Evolutionary conservation across 2,888 invertebrate species (phyloP).

Genomic region (Eupeodes luniger): DNA sequence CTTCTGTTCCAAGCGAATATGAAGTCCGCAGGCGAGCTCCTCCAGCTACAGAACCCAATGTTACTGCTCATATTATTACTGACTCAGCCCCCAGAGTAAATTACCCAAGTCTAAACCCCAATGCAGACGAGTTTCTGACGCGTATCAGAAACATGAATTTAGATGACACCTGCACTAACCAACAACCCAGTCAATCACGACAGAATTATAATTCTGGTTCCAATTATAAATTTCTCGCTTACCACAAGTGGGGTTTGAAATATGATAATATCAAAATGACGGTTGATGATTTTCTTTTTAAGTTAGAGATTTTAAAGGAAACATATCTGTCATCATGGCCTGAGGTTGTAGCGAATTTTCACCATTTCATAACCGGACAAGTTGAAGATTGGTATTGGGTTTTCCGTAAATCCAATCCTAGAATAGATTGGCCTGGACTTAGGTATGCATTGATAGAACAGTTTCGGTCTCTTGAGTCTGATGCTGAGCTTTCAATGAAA

Average conservation of each 20-base stretch:
- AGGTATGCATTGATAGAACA: not conserved
- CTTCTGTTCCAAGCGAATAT: no score
- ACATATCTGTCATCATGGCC: not conserved
- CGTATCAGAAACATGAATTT: no score
- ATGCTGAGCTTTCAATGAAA: not conserved
- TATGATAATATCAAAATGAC: conserved; percentile 13
- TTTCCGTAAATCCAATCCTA: not conserved
- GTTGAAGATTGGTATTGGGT: conserved; percentile 1
- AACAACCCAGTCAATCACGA: no score
- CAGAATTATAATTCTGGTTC: no score
- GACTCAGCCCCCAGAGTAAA: no score
- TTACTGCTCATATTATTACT: no score
- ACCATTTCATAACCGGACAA: not conserved
- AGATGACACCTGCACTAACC: no score
- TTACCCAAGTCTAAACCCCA: no score
- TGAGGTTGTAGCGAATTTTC: not conserved
- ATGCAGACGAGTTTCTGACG: no score
- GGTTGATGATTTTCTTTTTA: conserved; percentile 19
- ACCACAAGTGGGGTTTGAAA: not conserved
- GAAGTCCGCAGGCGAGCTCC: no score
- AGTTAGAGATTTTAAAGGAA: not conserved
- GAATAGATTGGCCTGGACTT: not conserved
- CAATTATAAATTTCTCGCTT: no score
- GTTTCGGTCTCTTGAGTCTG: not conserved
- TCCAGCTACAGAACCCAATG: no score